These are phyloP conservation scores for Hippocampus guttulatus DNA, from an alignment of 2,113 vertebrate genomes.

Conservation along the genomic window DNA sequence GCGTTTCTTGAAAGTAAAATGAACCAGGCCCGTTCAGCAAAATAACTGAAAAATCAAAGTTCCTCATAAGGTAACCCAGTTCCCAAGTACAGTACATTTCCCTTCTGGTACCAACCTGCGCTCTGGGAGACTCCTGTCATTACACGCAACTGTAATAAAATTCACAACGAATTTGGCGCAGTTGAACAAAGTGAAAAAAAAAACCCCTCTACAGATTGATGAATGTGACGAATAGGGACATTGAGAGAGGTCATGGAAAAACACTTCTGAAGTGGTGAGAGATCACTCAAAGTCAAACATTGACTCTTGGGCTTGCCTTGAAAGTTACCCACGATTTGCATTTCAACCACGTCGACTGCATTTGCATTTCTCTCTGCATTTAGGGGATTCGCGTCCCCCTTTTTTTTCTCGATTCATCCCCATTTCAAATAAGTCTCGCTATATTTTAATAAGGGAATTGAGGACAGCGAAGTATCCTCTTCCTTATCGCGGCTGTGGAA, in stretches of 20 bases:
- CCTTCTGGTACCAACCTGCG: neutral
- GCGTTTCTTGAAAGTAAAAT: neutral
- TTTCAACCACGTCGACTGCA: neutral
- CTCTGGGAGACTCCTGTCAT: neutral
- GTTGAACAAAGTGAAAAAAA: neutral
- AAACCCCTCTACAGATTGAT: neutral
- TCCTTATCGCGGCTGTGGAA: neutral
- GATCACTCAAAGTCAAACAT: conserved; percentile 4
- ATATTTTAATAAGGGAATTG: conserved; percentile 1
- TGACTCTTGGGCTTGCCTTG: neutral
- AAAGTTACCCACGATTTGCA: conserved; percentile 3
- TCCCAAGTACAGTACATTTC: neutral
- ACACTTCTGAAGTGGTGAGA: neutral
- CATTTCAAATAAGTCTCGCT: conserved; percentile 1
- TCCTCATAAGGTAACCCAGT: neutral
- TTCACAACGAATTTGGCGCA: neutral
- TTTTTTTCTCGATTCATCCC: neutral
- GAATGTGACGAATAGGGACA: neutral
- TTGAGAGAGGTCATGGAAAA: neutral
- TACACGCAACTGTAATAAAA: neutral
- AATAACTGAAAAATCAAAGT: neutral
- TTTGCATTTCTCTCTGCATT: neutral
- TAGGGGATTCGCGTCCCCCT: neutral
- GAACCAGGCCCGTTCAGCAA: neutral
- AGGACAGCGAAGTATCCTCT: neutral